phyloP scores from a whole-genome alignment of 23 tunicate genomes.

The Clavelina lepadiformis region DNA sequence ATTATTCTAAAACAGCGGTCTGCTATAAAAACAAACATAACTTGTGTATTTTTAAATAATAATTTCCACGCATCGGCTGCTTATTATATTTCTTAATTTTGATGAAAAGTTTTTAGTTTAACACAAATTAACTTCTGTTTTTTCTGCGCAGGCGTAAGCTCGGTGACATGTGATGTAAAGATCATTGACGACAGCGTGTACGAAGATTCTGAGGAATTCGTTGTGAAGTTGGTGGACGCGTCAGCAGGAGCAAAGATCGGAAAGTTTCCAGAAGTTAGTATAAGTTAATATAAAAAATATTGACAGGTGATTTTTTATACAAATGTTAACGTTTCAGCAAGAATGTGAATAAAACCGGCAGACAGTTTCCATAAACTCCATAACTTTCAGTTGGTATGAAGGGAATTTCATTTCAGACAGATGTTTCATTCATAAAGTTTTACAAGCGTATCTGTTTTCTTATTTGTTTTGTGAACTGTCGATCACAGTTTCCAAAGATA shows the following conservation, averaged over 20 bases:
- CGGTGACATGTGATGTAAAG: conserved; percentile 73
- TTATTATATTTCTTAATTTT: background rate
- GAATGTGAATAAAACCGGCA: no score
- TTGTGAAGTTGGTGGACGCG: conserved; percentile 45
- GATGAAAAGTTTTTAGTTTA: background rate
- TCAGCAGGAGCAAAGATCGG: conserved; percentile 74
- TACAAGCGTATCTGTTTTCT: no score
- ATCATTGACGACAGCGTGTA: conserved; percentile 87
- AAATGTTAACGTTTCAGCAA: no score
- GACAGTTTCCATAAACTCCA: no score
- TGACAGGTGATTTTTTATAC: no score
- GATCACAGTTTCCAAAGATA: no score
- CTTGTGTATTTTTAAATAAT: background rate
- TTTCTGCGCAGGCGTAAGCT: conserved; percentile 41
- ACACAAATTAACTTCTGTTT: background rate
- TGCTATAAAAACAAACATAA: background rate
- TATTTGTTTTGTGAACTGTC: no score
- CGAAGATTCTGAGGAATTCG: conserved; percentile 87
- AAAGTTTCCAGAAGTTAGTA: conserved; percentile 53
- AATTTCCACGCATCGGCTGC: background rate
- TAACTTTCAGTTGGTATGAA: no score
- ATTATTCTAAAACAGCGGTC: background rate
- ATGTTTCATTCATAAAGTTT: no score
- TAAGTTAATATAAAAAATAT: no score
- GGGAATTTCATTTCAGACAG: no score